Base-by-base conservation (phyloP, 1,140 invertebrate genomes). In the Cydia splendana region DNA sequence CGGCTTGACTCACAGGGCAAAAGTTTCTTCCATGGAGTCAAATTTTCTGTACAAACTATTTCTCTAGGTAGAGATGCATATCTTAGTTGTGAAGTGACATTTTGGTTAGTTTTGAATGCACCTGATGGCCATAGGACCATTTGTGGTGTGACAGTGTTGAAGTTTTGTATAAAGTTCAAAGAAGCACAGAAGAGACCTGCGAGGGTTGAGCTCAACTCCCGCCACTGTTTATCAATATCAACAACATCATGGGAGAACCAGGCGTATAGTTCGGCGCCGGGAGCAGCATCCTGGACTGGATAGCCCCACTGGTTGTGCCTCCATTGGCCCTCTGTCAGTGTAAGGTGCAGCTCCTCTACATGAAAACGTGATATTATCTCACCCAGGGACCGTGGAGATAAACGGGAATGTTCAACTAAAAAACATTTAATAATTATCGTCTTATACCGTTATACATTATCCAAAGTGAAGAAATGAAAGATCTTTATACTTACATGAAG, bases 21-120 rank as follows among this genome's bases (percentile, higher is more conserved):
- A 1, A 99, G 93, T 91, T 99, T 99, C 87, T 98, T 99, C 96
- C 98, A 99, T 4, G 99, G 99, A 42, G 99, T 99, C 81, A 99
- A 94, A 94, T 99, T 99, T 94, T 99, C 98, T 20, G 99, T 99
- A 88, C 99, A 99, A 9, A 99, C 98, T 85, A 98, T 97, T 95
- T 99, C 99, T 78, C 97, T 94, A 0, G 99, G 98, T 76, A 99
- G 91, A 57, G 97, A 96, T 1, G 98, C 96, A 94, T 99, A 99
- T 80, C 97, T 94, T 57, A 97, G 89, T 81, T 94, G 94, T 78
- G 94, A 94, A 79, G 94, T 94, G 83, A 95, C 94, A 82, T 90
- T 86, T 80, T 94, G 89, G 48, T 93, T 88, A 73, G 91, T 86
- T 45, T 95, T 93, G 73, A 95, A 91, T 74, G 92, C 94, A 71